Evolutionary conservation across 2,888 invertebrate species (phyloP).

Genomic region (Drosophila paranaensis): DNA sequence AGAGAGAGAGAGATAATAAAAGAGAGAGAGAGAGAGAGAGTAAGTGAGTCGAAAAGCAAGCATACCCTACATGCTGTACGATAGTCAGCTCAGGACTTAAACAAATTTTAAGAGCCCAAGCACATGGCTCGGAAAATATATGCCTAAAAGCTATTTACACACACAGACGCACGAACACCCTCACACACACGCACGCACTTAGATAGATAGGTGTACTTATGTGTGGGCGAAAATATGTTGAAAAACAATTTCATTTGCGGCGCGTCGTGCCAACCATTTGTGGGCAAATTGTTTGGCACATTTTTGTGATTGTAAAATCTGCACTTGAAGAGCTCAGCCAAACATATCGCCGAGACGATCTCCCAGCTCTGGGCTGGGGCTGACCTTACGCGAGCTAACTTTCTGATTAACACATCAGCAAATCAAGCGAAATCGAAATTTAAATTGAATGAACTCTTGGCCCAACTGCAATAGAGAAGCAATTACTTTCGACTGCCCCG

Average conservation of each 20-base stretch:
- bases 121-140: slow-evolving; percentile 35
- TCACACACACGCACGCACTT: slow-evolving; percentile 4
- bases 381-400: neutral
- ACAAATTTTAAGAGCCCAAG: slow-evolving; percentile 43
- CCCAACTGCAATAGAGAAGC: slow-evolving; percentile 11
- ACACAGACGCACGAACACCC: neutral
- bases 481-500: slow-evolving; percentile 19
- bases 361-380: too few species aligned
- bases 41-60: neutral
- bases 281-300: slow-evolving; percentile 35
- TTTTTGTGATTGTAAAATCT: slow-evolving; percentile 43
- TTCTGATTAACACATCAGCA: slow-evolving; percentile 20
- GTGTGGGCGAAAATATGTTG: slow-evolving; percentile 34
- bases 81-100: slow-evolving; percentile 29
- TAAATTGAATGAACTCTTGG: slow-evolving; percentile 9
- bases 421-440: slow-evolving; percentile 24
- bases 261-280: slow-evolving; percentile 47
- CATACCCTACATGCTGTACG: slow-evolving; percentile 5
- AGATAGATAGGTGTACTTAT: slow-evolving; percentile 35
- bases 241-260: slow-evolving; percentile 59
- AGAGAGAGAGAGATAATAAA: too few species aligned
- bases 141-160: slow-evolving; percentile 12
- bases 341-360: too few species aligned
- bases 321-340: slow-evolving; percentile 32
- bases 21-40: neutral